These are phyloP conservation scores for Apteryx owenii DNA, from an alignment of 2,113 vertebrate genomes.

Conservation along the genomic window DNA sequence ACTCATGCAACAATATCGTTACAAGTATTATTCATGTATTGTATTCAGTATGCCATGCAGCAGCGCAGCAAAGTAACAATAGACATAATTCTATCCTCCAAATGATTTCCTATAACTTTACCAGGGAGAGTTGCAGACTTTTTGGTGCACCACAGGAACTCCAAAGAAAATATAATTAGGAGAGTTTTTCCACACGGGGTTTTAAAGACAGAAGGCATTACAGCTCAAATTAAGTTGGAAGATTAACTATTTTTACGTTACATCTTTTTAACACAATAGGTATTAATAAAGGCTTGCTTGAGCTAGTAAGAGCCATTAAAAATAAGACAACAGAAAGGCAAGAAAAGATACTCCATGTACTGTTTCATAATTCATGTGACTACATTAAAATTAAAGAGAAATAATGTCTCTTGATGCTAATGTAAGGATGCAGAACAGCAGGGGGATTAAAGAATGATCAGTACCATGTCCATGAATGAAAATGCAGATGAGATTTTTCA, in stretches of 20 bases:
- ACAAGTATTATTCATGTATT: neutral
- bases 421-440: conserved; percentile 3
- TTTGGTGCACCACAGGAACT: neutral
- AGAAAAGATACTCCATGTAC: neutral
- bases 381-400: conserved; percentile 24
- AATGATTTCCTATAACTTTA: neutral
- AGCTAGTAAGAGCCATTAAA: neutral
- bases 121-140: neutral
- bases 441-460: conserved; percentile 21
- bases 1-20: neutral
- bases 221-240: neutral
- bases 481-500: neutral
- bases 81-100: neutral
- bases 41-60: neutral
- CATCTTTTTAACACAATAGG: neutral
- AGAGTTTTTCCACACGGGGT: neutral
- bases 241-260: neutral
- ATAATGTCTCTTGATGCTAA: neutral
- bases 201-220: neutral
- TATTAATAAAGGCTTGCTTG: neutral
- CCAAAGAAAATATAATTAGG: neutral
- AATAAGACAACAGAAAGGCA: neutral
- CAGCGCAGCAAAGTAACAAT: neutral
- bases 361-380: conserved; percentile 24
- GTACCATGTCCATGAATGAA: neutral